phyloP scores from a whole-genome alignment of 2,888 invertebrate species.

The Mayetiola destructor region DNA sequence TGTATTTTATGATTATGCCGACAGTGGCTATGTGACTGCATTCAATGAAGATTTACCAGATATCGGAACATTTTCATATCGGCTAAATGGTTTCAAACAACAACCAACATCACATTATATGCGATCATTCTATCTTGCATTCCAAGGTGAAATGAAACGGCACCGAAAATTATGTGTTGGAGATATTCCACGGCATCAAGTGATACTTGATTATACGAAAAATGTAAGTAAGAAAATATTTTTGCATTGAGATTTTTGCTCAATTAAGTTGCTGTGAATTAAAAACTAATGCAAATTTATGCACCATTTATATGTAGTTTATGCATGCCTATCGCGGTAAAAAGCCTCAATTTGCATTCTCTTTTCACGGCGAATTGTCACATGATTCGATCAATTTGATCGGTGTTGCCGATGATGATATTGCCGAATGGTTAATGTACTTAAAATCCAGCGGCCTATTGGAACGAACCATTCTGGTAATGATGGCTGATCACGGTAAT shows the following conservation, averaged over 20 bases:
- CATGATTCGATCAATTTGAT: conserved; percentile 75
- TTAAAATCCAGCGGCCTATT: conserved; percentile 47
- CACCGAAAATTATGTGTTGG: conserved; percentile 54
- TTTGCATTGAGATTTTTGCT: not conserved
- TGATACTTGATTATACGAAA: conserved; percentile 49
- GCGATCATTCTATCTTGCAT: conserved; percentile 61
- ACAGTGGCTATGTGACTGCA: conserved; percentile 58
- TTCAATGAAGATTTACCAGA: conserved; percentile 77
- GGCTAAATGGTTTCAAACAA: conserved; percentile 68
- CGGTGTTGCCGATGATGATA: conserved; percentile 60
- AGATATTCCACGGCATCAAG: conserved; percentile 50
- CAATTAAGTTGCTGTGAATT: not conserved
- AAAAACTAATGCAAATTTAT: conserved; percentile 15
- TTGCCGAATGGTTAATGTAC: conserved; percentile 47
- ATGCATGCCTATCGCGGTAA: conserved; percentile 40
- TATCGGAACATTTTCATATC: conserved; percentile 78
- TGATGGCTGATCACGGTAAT: conserved; percentile 91
- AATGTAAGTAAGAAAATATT: conserved; percentile 38
- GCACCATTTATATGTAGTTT: conserved; percentile 39
- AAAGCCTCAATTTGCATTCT: conserved; percentile 63
- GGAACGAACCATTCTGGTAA: conserved; percentile 65
- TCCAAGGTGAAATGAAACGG: conserved; percentile 40
- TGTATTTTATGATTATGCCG: conserved; percentile 65
- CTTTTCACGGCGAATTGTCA: conserved; percentile 77
- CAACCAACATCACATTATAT: conserved; percentile 86